Conservation (phyloP, 2,113 vertebrate genomes). For the Perccottus glenii region DNA sequence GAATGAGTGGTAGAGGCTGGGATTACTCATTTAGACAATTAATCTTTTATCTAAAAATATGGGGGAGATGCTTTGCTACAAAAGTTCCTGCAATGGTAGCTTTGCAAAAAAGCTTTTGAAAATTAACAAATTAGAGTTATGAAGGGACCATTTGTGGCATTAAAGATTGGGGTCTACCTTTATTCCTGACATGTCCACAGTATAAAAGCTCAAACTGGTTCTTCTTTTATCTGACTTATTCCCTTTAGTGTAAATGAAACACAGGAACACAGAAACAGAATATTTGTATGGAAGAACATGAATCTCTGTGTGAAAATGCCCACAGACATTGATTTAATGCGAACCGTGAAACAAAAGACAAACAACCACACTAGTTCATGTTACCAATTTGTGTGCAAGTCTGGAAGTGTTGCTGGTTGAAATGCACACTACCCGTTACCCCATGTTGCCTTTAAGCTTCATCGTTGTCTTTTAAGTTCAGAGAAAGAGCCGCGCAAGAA, state of each 20-base stretch:
- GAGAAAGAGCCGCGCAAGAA: constrained; percentile 22
- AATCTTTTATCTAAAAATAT: too few relatives aligned
- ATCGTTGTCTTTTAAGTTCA: constrained; percentile 29
- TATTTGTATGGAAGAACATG: neutral
- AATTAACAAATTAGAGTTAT: too few relatives aligned
- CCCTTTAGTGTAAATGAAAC: too few relatives aligned
- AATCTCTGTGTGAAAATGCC: neutral
- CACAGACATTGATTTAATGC: constrained; percentile 23
- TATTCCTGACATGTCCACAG: neutral
- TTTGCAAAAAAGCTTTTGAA: too few relatives aligned
- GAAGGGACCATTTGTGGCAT: too few relatives aligned
- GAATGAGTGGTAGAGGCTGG: too few relatives aligned
- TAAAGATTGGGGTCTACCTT: too few relatives aligned
- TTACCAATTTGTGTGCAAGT: constrained; percentile 21
- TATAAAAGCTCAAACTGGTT: neutral
- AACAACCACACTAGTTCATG: constrained; percentile 28
- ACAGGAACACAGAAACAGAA: too few relatives aligned
- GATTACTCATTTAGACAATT: too few relatives aligned
- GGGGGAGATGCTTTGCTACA: too few relatives aligned
- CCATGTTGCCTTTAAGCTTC: constrained; percentile 19
- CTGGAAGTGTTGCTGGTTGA: constrained; percentile 15
- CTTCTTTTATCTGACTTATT: neutral
- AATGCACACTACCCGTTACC: constrained; percentile 15
- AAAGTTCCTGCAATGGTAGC: too few relatives aligned
- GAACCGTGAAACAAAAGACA: constrained; percentile 23